Percentiles rank a stretch among this genome's conserved stretches.
Conservation (phyloP, 2,888 invertebrate species). For the Stegophylla sp. region DNA sequence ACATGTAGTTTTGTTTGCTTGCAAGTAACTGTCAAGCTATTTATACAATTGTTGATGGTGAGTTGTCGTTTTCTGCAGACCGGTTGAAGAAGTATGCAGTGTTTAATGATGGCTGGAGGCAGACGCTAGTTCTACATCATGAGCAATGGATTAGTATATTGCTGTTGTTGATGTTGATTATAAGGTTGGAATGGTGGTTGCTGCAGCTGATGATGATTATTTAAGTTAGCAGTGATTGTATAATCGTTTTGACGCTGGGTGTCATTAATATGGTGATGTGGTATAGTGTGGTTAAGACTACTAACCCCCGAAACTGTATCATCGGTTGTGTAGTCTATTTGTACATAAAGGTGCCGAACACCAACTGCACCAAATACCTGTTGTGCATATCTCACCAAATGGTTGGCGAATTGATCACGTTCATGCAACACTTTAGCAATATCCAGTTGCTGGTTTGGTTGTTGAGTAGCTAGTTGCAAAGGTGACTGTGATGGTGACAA, state of each 20-base stretch:
- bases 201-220: not conserved
- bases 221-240: not conserved
- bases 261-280: conserved; percentile 11
- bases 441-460: not conserved
- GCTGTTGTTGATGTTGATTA: not conserved
- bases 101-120: not conserved
- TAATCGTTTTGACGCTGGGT: conserved; percentile 5
- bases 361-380: conserved; percentile 88
- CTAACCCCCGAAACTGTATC: not conserved
- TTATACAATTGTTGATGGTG: not conserved
- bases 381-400: conserved; percentile 30
- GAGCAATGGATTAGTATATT: conserved; percentile 16
- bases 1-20: conserved; percentile 1
- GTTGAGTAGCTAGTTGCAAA: no score
- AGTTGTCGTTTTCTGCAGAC: not conserved
- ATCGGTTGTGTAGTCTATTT: conserved; percentile 83
- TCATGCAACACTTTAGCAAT: not conserved
- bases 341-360: conserved; percentile 89
- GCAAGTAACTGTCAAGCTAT: not conserved
- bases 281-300: not conserved
- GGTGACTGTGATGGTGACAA: not conserved
- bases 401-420: conserved; percentile 26
- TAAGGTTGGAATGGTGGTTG: not conserved
- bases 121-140: conserved; percentile 6
- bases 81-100: no score